A percentile compares a stretch with the other conserved stretches of the same genome.
Conservation (phyloP, 2,797 vertebrate species). For the Gambelia wislizenii region DNA sequence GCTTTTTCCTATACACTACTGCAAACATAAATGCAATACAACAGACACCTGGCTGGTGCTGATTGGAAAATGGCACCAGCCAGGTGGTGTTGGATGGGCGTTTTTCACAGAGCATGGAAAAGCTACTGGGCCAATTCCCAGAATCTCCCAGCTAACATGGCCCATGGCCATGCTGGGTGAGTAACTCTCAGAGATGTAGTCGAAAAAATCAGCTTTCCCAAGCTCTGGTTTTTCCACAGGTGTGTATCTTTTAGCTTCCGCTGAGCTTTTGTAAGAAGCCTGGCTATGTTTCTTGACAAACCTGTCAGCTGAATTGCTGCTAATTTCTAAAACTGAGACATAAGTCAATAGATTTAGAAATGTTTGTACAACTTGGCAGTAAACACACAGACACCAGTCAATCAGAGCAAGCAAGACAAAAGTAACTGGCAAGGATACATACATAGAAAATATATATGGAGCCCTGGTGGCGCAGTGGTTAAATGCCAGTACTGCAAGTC, state of each 20-base stretch:
- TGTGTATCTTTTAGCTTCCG: background rate
- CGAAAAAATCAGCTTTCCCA: no score
- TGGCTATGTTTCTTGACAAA: background rate
- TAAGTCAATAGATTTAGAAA: constrained; percentile 18
- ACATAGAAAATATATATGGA: constrained; percentile 34
- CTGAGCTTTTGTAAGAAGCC: background rate
- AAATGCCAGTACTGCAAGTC: no score
- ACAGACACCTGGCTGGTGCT: no score
- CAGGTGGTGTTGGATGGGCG: no score
- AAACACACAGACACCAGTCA: constrained; percentile 42
- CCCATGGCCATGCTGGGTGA: no score
- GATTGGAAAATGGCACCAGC: no score
- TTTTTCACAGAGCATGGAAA: no score
- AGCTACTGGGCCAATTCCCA: no score
- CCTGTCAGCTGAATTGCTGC: constrained; percentile 1
- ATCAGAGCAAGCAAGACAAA: constrained; percentile 33
- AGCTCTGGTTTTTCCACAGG: background rate
- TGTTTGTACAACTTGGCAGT: constrained; percentile 45
- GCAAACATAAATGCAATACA: no score
- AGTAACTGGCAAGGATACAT: constrained; percentile 15
- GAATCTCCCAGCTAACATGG: no score
- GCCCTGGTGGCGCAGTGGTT: no score
- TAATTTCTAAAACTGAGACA: background rate
- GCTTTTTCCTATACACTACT: background rate
- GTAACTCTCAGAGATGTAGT: no score